A percentile compares a stretch with the other conserved stretches of the same genome.
phyloP scores from a whole-genome alignment of 53 echinoderm and acorn worm species.

The Astropecten irregularis region DNA sequence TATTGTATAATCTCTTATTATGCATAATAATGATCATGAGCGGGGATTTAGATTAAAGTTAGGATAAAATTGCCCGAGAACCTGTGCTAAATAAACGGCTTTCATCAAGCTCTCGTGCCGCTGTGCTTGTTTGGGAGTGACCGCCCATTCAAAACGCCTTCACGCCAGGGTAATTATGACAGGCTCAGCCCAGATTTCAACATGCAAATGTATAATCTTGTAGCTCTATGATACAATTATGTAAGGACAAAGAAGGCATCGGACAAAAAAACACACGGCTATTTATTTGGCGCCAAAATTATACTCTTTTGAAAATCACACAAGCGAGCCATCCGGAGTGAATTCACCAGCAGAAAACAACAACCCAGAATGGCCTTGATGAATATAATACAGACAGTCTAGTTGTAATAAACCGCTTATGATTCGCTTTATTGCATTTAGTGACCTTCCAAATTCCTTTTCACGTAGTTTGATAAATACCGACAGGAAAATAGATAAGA shows the following conservation, averaged over 20 bases:
- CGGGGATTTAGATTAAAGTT: background rate
- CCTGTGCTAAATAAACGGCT: background rate
- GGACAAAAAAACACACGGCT: background rate
- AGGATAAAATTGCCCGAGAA: background rate
- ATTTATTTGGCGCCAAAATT: constrained; percentile 31
- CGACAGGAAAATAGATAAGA: background rate
- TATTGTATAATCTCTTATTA: background rate
- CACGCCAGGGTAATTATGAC: background rate
- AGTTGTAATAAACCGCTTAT: background rate
- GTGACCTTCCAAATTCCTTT: background rate
- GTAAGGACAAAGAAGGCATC: constrained; percentile 11
- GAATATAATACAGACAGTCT: too few species aligned
- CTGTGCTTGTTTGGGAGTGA: background rate
- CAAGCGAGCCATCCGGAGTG: background rate
- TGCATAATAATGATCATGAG: background rate
- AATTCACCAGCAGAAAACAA: background rate
- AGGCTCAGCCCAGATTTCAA: background rate
- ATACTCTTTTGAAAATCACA: constrained; percentile 13
- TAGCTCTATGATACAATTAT: constrained; percentile 4
- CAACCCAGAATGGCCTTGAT: constrained; percentile 30
- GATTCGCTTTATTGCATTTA: background rate
- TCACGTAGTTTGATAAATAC: background rate
- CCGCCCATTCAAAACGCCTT: background rate
- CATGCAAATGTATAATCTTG: constrained; percentile 5
- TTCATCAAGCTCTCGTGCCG: background rate